Percentiles rank a stretch among this genome's conserved stretches.
Evolutionary conservation across 2,888 invertebrate genomes (phyloP).

Genomic region (Pelosia muscerda): DNA sequence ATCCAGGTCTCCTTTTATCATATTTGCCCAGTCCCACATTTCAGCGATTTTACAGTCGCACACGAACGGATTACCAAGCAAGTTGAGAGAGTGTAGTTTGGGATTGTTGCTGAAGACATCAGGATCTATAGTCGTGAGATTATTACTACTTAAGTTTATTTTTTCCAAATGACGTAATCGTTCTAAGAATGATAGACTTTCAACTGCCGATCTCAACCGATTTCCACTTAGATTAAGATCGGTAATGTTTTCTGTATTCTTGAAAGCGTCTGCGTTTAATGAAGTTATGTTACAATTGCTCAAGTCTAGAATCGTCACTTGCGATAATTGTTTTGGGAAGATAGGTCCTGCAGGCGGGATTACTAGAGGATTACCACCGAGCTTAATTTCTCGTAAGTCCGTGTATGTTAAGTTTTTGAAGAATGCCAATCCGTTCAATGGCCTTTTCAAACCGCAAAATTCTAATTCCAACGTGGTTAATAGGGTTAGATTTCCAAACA

Average conservation of each 20-base stretch:
- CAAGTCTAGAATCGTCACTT: conserved; percentile 88
- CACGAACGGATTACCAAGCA: conserved; percentile 90
- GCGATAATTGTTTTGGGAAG: conserved; percentile 89
- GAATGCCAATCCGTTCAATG: conserved; percentile 89
- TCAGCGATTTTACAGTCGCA: conserved; percentile 90
- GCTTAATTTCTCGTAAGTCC: conserved; percentile 89
- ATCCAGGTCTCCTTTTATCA: conserved; percentile 88
- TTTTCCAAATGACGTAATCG: conserved; percentile 86
- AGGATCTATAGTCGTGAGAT: conserved; percentile 87
- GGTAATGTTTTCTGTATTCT: conserved; percentile 88
- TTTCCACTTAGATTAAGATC: conserved; percentile 88
- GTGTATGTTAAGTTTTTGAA: conserved; percentile 89
- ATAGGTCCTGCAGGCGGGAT: conserved; percentile 87
- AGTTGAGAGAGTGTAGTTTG: conserved; percentile 87
- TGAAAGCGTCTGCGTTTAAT: conserved; percentile 88
- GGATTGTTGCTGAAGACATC: conserved; percentile 86
- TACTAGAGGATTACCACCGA: conserved; percentile 89
- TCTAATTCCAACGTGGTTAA: conserved; percentile 90
- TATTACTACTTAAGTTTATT: conserved; percentile 89
- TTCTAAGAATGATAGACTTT: conserved; percentile 86
- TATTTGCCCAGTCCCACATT: conserved; percentile 91
- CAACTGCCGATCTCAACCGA: conserved; percentile 78
- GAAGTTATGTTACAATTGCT: conserved; percentile 89
- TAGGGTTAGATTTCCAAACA: conserved; percentile 89
- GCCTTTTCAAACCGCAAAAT: conserved; percentile 89